Evolutionary conservation across 2,797 vertebrate species (phyloP).

Genomic region (Sparus aurata): DNA sequence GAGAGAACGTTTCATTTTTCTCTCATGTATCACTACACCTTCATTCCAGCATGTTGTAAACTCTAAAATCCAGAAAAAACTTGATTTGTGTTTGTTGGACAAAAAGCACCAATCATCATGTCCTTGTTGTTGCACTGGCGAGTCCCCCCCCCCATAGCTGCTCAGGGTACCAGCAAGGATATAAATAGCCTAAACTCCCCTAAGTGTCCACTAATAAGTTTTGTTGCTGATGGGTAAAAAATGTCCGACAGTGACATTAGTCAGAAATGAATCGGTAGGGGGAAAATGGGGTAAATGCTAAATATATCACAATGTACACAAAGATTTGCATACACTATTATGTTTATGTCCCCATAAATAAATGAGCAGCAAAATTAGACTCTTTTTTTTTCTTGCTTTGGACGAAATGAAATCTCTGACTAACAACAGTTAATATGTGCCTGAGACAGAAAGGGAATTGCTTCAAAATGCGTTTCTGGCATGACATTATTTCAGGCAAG

Average conservation of each 20-base stretch:
- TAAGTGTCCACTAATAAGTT: background rate
- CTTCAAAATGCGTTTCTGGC: constrained; percentile 24
- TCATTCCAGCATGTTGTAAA: background rate
- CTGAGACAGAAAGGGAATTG: constrained; percentile 10
- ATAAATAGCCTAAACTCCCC: background rate
- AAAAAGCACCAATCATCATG: background rate
- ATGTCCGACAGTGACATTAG: background rate
- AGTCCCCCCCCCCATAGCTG: background rate
- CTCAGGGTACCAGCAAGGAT: background rate
- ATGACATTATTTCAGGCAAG: constrained; percentile 11
- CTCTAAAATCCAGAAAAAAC: background rate
- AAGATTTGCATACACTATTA: background rate
- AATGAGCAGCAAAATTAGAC: background rate
- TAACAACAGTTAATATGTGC: constrained; percentile 4
- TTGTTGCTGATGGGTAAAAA: background rate
- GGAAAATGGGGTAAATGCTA: too few species aligned
- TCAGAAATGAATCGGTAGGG: background rate
- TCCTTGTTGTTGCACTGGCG: background rate
- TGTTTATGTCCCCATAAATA: background rate
- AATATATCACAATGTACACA: background rate
- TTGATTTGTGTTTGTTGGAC: background rate
- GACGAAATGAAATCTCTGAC: background rate
- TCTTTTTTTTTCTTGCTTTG: background rate
- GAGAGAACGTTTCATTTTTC: constrained; percentile 1
- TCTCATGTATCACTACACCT: background rate